Evolutionary conservation across 1,140 invertebrate species (phyloP), one percentile per base, ranked within the genome.

Genomic region (Drosophila repleta): DNA sequence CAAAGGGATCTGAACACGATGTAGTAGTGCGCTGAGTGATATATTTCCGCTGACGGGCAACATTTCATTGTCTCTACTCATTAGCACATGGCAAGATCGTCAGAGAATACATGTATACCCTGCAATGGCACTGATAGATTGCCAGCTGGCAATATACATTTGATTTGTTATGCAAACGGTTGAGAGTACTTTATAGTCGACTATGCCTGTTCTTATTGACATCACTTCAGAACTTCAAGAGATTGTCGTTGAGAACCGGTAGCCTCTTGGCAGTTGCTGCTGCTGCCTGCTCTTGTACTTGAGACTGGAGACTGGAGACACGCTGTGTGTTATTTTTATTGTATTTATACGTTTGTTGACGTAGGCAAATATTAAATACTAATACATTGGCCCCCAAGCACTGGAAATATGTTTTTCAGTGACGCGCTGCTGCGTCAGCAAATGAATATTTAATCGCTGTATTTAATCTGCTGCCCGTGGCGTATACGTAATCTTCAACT

Each of bases 401-500:
- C 45, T 48, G 45, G 48, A 60, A 68, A 73, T 72, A 43, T 85
- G 76, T 76, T 70, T 76, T 66, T 35, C 60, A 84, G 77, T 85
- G 82, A 87, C 83, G 83, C 68, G 67, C 61, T 76, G 75, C 82
- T 88, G 72, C 83, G 82, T 88, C 82, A 87, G 82, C 83, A 87
- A 88, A 79, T 87, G 72, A 87, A 87, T 87, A 87, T 79, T 87
- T 82, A 88, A 88, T 82, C 83, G 72, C 51, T 65, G 88, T 82
- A 87, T 56, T 81, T 78, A 85, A 78, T 81, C 74, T 66, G 51
- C 51, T 62, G 18, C 21, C 64, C 51, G 17, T 56, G 64, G 63
- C 72, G 65, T 75, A 65, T 75, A 61, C 70, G 63, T 72, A 87
- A 72, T 68, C 55, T 53, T 13, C 55, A 53, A 72, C 58, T 60